A percentile compares a stretch with the other conserved stretches of the same genome.
These are phyloP conservation scores for Tipula vernalis DNA, from an alignment of 2,888 invertebrate species.

Conservation along the genomic window DNA sequence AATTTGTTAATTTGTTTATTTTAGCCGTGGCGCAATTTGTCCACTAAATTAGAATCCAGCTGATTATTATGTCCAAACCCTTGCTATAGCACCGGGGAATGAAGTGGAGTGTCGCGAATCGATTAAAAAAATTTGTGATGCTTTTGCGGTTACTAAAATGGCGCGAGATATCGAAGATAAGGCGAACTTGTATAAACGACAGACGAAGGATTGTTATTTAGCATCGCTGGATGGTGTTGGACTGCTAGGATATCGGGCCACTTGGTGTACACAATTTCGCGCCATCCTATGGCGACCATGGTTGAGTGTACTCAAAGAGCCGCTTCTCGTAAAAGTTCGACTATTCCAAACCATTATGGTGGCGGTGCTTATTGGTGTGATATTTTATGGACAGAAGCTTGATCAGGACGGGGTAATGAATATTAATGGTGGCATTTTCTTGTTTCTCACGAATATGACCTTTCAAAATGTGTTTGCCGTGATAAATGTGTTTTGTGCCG, in stretches of 20 bases:
- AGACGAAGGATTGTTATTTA: conserved; percentile 9
- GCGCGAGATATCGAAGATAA: not conserved
- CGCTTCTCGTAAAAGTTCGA: conserved; percentile 78
- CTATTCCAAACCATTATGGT: conserved; percentile 80
- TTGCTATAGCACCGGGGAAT: conserved; percentile 74
- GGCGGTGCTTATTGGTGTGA: conserved; percentile 71
- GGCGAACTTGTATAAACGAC: not conserved
- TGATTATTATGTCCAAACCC: conserved; percentile 81
- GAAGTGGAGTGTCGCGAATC: conserved; percentile 69
- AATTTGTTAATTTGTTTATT: conserved; percentile 13
- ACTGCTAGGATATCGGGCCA: conserved; percentile 53
- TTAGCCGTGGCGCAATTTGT: conserved; percentile 66
- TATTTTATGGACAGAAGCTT: conserved; percentile 71
- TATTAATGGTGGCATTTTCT: conserved; percentile 83
- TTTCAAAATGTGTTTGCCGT: conserved; percentile 93
- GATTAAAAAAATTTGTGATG: conserved; percentile 66
- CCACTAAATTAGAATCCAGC: conserved; percentile 89
- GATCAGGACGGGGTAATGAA: conserved; percentile 87
- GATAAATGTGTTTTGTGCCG: conserved; percentile 82
- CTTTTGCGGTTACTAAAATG: conserved; percentile 39
- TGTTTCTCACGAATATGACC: conserved; percentile 84
- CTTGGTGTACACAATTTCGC: conserved; percentile 77
- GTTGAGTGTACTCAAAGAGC: conserved; percentile 80
- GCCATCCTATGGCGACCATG: conserved; percentile 86
- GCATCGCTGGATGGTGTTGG: conserved; percentile 14